Evolutionary conservation across 1,140 invertebrate genomes (phyloP), one percentile per base, ranked within the genome.

Genomic region (Drosophila setifemur): DNA sequence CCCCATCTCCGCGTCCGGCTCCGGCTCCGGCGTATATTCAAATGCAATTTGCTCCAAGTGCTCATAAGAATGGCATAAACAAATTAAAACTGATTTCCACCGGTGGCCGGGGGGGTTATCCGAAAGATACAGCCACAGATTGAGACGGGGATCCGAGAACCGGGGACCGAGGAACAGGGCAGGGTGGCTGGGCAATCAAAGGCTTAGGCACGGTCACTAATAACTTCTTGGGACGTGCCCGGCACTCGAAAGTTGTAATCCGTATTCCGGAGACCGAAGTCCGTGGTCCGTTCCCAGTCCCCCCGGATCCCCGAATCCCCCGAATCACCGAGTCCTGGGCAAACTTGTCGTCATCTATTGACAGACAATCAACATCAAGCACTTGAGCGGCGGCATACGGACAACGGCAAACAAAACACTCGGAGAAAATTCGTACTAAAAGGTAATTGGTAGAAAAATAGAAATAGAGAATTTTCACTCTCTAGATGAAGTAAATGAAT

Each of bases 291-390:
- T 12, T 33, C 7, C 14, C n/a, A 12, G 31, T 33, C 14, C 14
- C 33, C 33, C 6, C 2, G 23, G 29, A 55, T 39, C 35, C 11
- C 26, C 40, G 42, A 23, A 16, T 35, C 60, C 12, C n/a, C 23
- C 11, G 6, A 31, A 18, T 9, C 9, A n/a, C 23, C 26, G 14
- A 25, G 16, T 11, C 35, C 52, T 25, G 14, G 48, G 21, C 12
- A 26, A 60, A 44, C 68, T 72, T 69, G 54, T 55, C 63, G 37
- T 47, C 37, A 43, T 48, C 63, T 85, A 85, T 85, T 85, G 79
- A 85, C 79, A 86, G 75, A 85, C 81, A 85, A 85, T 85, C 79
- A 85, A 75, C 66, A 85, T 85, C 74, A 75, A 60, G 50, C 79
- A 83, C 79, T 83, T 83, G 81, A 66, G 61, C 33, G 61, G 44